These are phyloP conservation scores for Rambutsinella grinnellia DNA, from an alignment of 2,888 invertebrate genomes.

Conservation along the genomic window DNA sequence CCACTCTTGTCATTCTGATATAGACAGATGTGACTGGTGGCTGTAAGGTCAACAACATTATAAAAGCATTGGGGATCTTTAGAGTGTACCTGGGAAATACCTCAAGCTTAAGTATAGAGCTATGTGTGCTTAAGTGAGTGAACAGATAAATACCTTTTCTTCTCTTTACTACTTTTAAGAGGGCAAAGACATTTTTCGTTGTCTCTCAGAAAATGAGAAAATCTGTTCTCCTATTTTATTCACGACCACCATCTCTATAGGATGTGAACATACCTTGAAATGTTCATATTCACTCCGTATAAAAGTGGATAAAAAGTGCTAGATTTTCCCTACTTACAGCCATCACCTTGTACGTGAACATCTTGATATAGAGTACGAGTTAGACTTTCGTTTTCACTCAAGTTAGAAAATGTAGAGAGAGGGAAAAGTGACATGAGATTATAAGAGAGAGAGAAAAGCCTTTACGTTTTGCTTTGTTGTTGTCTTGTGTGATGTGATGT, in stretches of 20 bases:
- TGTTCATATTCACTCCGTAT: no score
- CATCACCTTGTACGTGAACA: slow-evolving; percentile 9
- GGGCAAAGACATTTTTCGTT: slow-evolving; percentile 33
- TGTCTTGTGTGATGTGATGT: slow-evolving; percentile 44
- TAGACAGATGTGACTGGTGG: slow-evolving; percentile 54
- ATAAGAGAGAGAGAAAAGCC: slow-evolving; percentile 28
- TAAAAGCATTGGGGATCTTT: slow-evolving; percentile 26
- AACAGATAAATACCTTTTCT: slow-evolving; percentile 30
- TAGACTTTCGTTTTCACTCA: slow-evolving; percentile 31
- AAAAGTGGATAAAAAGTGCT: background rate
- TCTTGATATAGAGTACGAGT: slow-evolving; percentile 35
- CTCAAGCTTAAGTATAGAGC: no score
- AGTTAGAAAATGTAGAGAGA: slow-evolving; percentile 15
- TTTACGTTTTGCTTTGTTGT: slow-evolving; percentile 29
- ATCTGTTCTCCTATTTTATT: slow-evolving; percentile 23
- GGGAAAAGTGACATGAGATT: slow-evolving; percentile 41
- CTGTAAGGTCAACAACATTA: slow-evolving; percentile 54
- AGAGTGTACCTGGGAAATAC: no score
- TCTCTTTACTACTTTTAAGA: slow-evolving; percentile 10
- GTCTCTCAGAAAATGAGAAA: slow-evolving; percentile 36
- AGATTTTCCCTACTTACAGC: slow-evolving; percentile 16
- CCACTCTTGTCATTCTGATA: slow-evolving; percentile 53
- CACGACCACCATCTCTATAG: background rate
- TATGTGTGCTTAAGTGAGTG: slow-evolving; percentile 28
- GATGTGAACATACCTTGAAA: no score